Evolutionary conservation across 2,797 vertebrate species (phyloP).

Genomic region (Spondyliosoma cantharus): DNA sequence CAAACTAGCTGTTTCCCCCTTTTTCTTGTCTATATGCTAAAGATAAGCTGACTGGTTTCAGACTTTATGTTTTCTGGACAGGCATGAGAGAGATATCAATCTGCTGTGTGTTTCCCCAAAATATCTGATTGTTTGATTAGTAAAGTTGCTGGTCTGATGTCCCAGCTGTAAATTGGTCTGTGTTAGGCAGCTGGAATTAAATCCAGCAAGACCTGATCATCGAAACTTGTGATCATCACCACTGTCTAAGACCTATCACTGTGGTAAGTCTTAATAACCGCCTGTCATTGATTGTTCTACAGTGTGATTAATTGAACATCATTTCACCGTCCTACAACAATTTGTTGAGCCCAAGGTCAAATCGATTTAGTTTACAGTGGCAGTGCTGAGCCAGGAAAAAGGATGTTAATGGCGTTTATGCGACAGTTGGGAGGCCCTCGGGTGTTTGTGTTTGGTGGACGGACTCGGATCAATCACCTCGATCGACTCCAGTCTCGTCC

Average conservation of each 20-base stretch:
- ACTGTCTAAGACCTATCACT: slow-evolving; percentile 22
- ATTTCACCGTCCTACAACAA: slow-evolving; percentile 29
- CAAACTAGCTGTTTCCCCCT: neutral
- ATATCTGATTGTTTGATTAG: neutral
- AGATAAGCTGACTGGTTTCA: neutral
- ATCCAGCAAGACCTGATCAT: neutral
- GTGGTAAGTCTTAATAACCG: slow-evolving; percentile 49
- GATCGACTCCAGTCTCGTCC: slow-evolving; percentile 51
- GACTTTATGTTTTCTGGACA: neutral
- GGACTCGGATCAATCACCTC: slow-evolving; percentile 51
- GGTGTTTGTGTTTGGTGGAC: slow-evolving; percentile 61
- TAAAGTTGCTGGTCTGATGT: neutral
- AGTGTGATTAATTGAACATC: slow-evolving; percentile 66
- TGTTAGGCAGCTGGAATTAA: slow-evolving; percentile 13
- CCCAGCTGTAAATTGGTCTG: neutral
- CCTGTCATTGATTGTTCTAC: slow-evolving; percentile 61
- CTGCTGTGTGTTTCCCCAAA: neutral
- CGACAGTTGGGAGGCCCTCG: slow-evolving; percentile 53
- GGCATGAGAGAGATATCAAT: neutral
- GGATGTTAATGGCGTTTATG: slow-evolving; percentile 64
- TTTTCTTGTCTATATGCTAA: neutral
- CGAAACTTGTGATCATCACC: slow-evolving; percentile 22
- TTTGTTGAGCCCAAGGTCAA: slow-evolving; percentile 68
- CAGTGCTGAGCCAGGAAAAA: slow-evolving; percentile 58
- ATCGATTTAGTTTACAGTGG: slow-evolving; percentile 58